Conservation (phyloP, 2,888 invertebrate species). For the Lomographa bimaculata region DNA sequence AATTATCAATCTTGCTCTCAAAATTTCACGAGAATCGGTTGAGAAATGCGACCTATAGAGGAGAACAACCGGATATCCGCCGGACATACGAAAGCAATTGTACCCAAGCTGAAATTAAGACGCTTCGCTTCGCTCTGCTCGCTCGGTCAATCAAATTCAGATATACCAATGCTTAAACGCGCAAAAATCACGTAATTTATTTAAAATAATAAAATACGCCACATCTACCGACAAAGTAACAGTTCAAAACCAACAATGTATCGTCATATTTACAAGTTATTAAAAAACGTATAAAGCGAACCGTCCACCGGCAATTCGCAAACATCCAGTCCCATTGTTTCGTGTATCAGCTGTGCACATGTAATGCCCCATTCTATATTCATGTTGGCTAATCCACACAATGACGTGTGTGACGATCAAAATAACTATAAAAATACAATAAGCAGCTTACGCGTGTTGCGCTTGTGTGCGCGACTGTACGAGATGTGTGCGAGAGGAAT, state of each 20-base stretch:
- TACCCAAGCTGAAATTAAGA: too few species aligned
- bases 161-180: too few species aligned
- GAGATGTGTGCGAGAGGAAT: slow-evolving; percentile 33
- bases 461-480: slow-evolving; percentile 63
- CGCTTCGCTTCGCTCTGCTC: too few species aligned
- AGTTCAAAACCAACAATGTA: slow-evolving; percentile 7
- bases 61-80: too few species aligned
- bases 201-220: too few species aligned
- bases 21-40: too few species aligned
- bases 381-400: slow-evolving; percentile 71
- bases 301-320: slow-evolving; percentile 64
- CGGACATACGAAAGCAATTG: too few species aligned
- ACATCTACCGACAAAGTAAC: slow-evolving; percentile 1
- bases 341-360: slow-evolving; percentile 76
- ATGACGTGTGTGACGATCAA: slow-evolving; percentile 74
- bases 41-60: too few species aligned
- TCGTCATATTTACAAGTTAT: slow-evolving; percentile 61
- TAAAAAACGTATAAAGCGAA: slow-evolving; percentile 55
- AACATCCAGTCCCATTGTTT: slow-evolving; percentile 60
- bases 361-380: slow-evolving; percentile 71
- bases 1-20: too few species aligned
- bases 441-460: slow-evolving; percentile 77
- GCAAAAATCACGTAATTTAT: too few species aligned
- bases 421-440: slow-evolving; percentile 83
- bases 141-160: too few species aligned